phyloP scores from a whole-genome alignment of 2,113 vertebrate genomes.

The Mohoua ochrocephala region DNA sequence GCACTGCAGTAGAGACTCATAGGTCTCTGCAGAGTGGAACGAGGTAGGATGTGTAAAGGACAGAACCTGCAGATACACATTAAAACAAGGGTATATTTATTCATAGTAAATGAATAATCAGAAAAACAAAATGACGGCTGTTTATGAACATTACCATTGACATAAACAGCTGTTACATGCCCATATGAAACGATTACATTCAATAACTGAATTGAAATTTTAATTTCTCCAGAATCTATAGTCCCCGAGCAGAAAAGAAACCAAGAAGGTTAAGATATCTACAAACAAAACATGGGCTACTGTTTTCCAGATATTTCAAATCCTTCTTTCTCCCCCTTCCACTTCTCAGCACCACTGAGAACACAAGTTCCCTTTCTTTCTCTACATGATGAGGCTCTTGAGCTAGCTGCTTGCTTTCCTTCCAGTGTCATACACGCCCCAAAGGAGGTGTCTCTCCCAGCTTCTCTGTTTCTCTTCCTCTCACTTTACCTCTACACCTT shows the following conservation, averaged over 20 bases:
- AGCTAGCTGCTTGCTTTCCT: not conserved
- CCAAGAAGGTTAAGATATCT: not conserved
- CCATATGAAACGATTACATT: not conserved
- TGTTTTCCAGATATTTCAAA: not conserved
- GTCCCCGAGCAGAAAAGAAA: not conserved
- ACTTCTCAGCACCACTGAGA: not conserved
- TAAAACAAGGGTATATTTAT: not conserved
- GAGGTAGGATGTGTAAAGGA: slow-evolving; percentile 98
- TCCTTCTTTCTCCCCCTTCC: not conserved
- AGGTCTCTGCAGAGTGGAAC: slow-evolving; percentile 98
- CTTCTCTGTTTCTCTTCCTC: not conserved
- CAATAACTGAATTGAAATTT: not conserved
- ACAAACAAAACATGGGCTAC: not conserved
- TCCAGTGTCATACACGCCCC: not conserved
- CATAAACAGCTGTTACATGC: not conserved
- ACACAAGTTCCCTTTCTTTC: not conserved
- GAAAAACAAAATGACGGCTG: not conserved
- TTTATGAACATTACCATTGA: not conserved
- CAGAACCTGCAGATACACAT: slow-evolving; percentile 80
- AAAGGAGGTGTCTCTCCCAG: not conserved
- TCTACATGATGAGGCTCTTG: not conserved
- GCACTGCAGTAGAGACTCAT: slow-evolving; percentile 97
- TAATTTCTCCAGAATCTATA: not conserved
- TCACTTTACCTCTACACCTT: not conserved
- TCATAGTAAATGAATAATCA: not conserved